These are phyloP conservation scores for Drosophila trichaetosa DNA, from an alignment of 2,888 invertebrate species.

Conservation along the genomic window DNA sequence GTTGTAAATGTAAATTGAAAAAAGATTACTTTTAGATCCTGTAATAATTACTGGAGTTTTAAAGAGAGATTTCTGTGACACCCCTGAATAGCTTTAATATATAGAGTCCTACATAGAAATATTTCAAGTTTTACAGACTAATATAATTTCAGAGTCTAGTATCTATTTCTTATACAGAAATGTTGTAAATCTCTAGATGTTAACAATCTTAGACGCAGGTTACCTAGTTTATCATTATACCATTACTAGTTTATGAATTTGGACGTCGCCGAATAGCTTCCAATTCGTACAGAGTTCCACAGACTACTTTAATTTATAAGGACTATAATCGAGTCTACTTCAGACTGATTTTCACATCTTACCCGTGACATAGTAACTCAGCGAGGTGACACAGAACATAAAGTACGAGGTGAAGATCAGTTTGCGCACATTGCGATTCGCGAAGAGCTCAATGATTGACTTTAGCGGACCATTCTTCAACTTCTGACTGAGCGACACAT, in stretches of 20 bases:
- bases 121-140: no score
- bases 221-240: not conserved
- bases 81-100: not conserved
- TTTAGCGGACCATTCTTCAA: constrained; percentile 82
- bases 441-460: constrained; percentile 82
- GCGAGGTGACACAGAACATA: constrained; percentile 84
- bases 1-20: not conserved
- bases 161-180: no score
- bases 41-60: not conserved
- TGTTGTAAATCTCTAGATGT: no score
- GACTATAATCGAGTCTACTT: not conserved
- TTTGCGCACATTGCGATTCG: constrained; percentile 79
- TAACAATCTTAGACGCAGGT: not conserved
- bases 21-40: not conserved
- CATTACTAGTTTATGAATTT: not conserved
- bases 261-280: not conserved
- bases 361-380: constrained; percentile 85
- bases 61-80: not conserved
- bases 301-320: not conserved
- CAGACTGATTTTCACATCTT: not conserved
- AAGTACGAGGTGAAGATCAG: constrained; percentile 84
- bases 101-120: no score
- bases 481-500: constrained; percentile 65
- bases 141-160: no score
- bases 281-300: not conserved